Evolutionary conservation across 2,888 invertebrate genomes (phyloP), one percentile per base, ranked within the genome.

Genomic region (Cenopis cana): DNA sequence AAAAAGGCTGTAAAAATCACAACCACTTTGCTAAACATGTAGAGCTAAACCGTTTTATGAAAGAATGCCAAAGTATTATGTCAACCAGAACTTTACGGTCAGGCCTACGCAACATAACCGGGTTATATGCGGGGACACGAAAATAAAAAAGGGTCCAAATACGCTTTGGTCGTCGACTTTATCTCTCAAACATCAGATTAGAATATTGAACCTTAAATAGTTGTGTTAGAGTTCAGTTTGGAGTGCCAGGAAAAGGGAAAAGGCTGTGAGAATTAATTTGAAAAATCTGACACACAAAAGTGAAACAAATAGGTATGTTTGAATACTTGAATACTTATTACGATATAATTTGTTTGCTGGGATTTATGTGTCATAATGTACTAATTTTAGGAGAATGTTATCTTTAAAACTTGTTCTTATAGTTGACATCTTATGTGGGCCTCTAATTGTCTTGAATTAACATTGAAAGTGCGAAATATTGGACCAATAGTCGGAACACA

Each of bases 31-130:
- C n/a, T 17, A 60, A 49, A 46, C 18, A 36, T 24, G 41, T 20
- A 24, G 11, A 60, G n/a, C 12, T 11, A 14, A n/a, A 17, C 18
- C 50, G 9, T 50, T 54, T 54, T 54, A 20, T 52, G 38, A 52
- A 68, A 17, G 56, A 50, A 59, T 59, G 38, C 38, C 50, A 11
- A 59, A 49, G 49, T 67, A 59, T 59, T 57, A 52, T 59, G 67
- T 38, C 38, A 17, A 36, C 67, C 29, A 29, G 11, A 38, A 64
- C 20, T 68, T 68, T 68, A 68, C 67, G 67, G 59, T n/a, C 57
- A 50, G 67, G 46, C n/a, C 46, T 12, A 38, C 38, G 46, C 50
- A 29, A 50, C 50, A 38, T 59, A 52, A 68, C 50, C 36, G 38
- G 38, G 50, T 68, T 68, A 68, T 59, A 50, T 36, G 59, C 50